Evolutionary conservation across 35 echinoderm and acorn worm species (phyloP), one percentile per base, ranked within the genome.

Genomic region (Nesometra sesokonis): DNA sequence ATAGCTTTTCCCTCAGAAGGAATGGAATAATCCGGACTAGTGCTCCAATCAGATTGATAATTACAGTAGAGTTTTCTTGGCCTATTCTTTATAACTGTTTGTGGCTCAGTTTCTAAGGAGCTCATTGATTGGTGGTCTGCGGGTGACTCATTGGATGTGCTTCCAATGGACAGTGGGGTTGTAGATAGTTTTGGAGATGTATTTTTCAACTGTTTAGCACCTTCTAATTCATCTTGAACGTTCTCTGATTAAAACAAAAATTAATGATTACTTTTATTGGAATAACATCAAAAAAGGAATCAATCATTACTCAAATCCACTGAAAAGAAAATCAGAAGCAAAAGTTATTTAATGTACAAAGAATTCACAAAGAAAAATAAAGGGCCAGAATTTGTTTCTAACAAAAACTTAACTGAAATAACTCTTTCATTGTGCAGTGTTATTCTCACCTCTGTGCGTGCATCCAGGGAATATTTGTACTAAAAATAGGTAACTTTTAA

Each of bases 21-120:
- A 76, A 85, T 89, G 47, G 88, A 85, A 78, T 89, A 86, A 13
- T 90, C 47, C 7, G 89, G 90, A 35, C 78, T 76, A 76, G 77
- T 89, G 88, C 78, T 81, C 36, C 85, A 86, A 32, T 77, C 82
- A 8, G 91, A 88, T 76, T 87, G 88, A 37, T 86, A 87, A 19
- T 88, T 86, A 80, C 87, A 81, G 33, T 19, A 67, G 7, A 67
- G 23, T 67, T 67, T 67, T 67, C 52, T 67, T 17, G 52, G 52
- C 21, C 52, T 67, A 67, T 67, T 67, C 21, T 67, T 67, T 11
- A 67, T 67, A 13, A 27, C 52, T 2, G 52, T 67, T 67, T 2
- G 23, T 67, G 52, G 52, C 23, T 67, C 9, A 67, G 7, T 67
- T 67, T 67, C 52, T 67, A 67, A 67, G 52, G 52, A 67, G 23